A percentile compares a stretch with the other conserved stretches of the same genome.
Conservation (phyloP, 2,113 vertebrate species). For the Odobenus rosmarus region DNA sequence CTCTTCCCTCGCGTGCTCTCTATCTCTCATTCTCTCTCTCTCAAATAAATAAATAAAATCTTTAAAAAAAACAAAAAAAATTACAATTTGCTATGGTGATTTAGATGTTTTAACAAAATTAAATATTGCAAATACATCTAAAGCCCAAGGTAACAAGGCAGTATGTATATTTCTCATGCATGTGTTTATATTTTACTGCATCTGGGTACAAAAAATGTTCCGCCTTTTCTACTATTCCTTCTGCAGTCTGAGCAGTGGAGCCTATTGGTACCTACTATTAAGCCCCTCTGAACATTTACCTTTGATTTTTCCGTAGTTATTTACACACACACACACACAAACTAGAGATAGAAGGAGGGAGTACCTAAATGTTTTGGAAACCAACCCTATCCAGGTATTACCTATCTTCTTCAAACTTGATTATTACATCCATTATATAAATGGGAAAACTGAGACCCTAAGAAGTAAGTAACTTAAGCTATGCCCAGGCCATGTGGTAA, state of each 20-base stretch:
- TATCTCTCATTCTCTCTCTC: too few relatives aligned
- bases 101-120: constrained; percentile 39
- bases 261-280: background rate
- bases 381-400: background rate
- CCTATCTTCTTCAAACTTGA: background rate
- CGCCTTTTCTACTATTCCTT: background rate
- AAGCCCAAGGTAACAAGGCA: background rate
- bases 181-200: background rate
- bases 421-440: background rate
- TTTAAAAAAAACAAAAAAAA: background rate
- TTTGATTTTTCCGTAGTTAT: background rate
- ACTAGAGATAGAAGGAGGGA: background rate
- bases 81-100: background rate
- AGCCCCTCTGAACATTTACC: background rate
- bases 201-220: background rate
- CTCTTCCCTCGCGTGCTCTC: too few relatives aligned
- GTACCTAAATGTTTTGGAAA: background rate
- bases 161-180: background rate
- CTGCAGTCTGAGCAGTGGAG: background rate
- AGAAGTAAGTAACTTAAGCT: background rate
- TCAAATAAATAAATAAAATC: too few relatives aligned
- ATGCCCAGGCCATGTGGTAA: rapidly evolving
- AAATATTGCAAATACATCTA: background rate
- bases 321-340: background rate
- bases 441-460: background rate